Conservation (phyloP, 2,797 vertebrate species). For the Epinephelus malabaricus region DNA sequence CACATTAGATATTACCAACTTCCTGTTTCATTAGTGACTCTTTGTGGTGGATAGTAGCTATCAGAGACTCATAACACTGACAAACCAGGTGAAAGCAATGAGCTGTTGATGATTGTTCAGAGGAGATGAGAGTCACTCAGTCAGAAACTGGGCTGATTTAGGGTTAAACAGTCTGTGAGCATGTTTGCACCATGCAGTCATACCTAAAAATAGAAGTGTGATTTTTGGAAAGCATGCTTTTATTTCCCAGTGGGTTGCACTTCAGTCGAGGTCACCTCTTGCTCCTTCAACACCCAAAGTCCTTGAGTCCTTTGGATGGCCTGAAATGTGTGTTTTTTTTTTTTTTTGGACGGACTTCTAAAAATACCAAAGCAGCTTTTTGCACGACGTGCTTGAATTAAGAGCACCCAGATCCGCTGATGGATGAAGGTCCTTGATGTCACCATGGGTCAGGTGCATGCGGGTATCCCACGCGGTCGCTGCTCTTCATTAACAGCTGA, state of each 20-base stretch:
- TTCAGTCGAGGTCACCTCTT: slow-evolving; percentile 31
- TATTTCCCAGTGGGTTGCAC: slow-evolving; percentile 2
- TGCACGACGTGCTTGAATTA: slow-evolving; percentile 5
- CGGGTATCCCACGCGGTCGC: background rate
- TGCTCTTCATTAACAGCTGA: background rate
- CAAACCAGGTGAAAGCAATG: background rate
- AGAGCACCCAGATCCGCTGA: background rate
- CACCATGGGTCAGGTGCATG: background rate
- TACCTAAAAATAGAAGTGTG: slow-evolving; percentile 8
- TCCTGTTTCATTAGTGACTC: too few relatives aligned
- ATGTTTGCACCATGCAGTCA: background rate
- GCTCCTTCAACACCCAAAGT: slow-evolving; percentile 2
- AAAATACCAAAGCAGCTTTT: slow-evolving; percentile 3
- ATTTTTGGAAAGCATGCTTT: slow-evolving; percentile 2
- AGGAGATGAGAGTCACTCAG: background rate
- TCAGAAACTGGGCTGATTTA: background rate
- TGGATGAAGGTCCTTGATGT: background rate
- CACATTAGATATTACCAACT: background rate
- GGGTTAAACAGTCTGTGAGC: background rate
- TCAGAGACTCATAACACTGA: slow-evolving; percentile 1
- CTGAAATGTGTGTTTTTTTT: background rate
- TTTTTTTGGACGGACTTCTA: background rate
- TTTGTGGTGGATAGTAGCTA: background rate
- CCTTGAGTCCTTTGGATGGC: background rate
- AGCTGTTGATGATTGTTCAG: background rate